Evolutionary conservation across 2,113 vertebrate genomes (phyloP).

Genomic region (Zosterops hypoxanthus): DNA sequence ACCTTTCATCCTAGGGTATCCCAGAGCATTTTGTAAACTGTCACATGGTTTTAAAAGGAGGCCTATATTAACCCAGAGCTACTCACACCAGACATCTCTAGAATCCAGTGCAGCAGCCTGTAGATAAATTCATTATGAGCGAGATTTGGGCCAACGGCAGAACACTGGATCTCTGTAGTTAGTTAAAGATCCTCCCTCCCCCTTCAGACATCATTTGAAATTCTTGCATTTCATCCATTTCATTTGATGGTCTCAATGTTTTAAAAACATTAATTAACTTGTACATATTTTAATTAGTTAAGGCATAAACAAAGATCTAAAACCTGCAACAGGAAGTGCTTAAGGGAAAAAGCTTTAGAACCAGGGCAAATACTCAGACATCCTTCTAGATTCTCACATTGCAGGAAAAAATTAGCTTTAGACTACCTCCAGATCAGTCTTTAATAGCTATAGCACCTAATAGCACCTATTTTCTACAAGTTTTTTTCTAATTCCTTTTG

Average conservation of each 20-base stretch:
- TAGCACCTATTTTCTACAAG: not conserved
- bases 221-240: slow-evolving; percentile 36
- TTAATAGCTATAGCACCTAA: not conserved
- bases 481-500: not conserved
- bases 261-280: slow-evolving; percentile 37
- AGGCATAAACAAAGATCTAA: slow-evolving; percentile 50
- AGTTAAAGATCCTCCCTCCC: not conserved
- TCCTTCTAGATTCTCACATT: not conserved
- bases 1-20: slow-evolving; percentile 54
- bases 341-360: not conserved
- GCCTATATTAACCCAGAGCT: not conserved
- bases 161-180: not conserved
- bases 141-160: slow-evolving; percentile 16
- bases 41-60: slow-evolving; percentile 11
- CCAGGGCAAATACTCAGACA: not conserved
- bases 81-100: not conserved
- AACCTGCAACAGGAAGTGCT: slow-evolving; percentile 40
- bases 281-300: slow-evolving; percentile 2
- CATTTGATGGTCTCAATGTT: slow-evolving; percentile 41
- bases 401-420: not conserved
- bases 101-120: slow-evolving; percentile 21
- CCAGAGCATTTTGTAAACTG: slow-evolving; percentile 50
- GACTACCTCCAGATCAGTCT: not conserved
- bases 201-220: slow-evolving; percentile 51
- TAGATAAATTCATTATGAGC: not conserved